Conservation (phyloP, 2,888 invertebrate genomes). For the Drosophila mercatorum region DNA sequence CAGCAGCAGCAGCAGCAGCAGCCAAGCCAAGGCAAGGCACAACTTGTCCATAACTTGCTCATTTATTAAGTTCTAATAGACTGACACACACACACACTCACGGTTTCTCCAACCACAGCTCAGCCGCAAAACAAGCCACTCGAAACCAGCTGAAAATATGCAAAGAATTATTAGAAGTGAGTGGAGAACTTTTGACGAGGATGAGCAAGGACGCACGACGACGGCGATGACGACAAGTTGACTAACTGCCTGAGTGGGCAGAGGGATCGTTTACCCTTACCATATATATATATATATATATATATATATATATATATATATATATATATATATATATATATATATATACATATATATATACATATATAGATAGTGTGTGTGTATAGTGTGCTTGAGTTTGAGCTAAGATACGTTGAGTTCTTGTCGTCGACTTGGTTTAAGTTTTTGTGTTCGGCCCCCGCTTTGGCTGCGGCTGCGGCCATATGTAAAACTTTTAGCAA, state of each 20-base stretch:
- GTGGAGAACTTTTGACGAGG: slow-evolving; percentile 40
- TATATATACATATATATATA: slow-evolving; percentile 1
- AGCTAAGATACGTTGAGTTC: slow-evolving; percentile 39
- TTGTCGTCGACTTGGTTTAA: slow-evolving; percentile 36
- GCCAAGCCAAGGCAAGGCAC: slow-evolving; percentile 11
- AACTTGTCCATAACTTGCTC: slow-evolving; percentile 57
- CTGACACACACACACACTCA: slow-evolving; percentile 21
- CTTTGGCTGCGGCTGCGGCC: slow-evolving; percentile 36
- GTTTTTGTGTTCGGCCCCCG: slow-evolving; percentile 37
- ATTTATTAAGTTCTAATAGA: slow-evolving; percentile 75
- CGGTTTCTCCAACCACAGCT: slow-evolving; percentile 16
- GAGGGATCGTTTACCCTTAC: slow-evolving; percentile 9
- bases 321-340: no score
- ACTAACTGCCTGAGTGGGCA: slow-evolving; percentile 47
- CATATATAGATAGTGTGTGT: no score
- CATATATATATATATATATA: slow-evolving; percentile 14
- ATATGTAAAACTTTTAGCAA: slow-evolving; percentile 75
- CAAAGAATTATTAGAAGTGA: slow-evolving; percentile 65
- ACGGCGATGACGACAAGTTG: slow-evolving; percentile 47
- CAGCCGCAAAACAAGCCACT: slow-evolving; percentile 57
- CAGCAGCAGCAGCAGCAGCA: slow-evolving; percentile 26
- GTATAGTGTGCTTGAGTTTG: slow-evolving; percentile 25
- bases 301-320: no score
- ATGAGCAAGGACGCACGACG: slow-evolving; percentile 2
- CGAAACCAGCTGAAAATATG: slow-evolving; percentile 60